Conservation (phyloP, 2,888 invertebrate species). For the Calameuta filiformis region DNA sequence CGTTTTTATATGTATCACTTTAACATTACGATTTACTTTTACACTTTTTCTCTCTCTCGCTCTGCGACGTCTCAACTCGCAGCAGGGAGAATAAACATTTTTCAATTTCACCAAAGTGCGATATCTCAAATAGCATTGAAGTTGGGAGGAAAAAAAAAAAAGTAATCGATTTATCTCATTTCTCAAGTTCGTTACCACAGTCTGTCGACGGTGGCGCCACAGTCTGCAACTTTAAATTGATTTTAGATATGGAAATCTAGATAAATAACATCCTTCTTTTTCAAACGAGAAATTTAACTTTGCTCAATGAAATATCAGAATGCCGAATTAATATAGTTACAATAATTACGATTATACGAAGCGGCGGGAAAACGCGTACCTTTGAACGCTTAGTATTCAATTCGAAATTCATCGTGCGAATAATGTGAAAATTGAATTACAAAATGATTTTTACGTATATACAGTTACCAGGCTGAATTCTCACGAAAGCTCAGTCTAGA, state of each 20-base stretch:
- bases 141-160: neutral
- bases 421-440: neutral
- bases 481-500: neutral
- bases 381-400: neutral
- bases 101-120: neutral
- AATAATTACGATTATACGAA: too few species aligned
- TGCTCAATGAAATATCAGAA: neutral
- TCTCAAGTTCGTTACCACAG: neutral
- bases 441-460: neutral
- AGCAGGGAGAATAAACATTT: neutral
- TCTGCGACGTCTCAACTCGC: conserved; percentile 13
- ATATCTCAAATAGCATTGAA: neutral
- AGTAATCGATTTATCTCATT: neutral
- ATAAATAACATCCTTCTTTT: neutral
- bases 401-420: neutral
- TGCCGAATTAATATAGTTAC: neutral
- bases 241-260: neutral
- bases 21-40: neutral
- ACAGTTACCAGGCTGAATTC: neutral
- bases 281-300: neutral
- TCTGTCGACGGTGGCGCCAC: neutral
- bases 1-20: neutral
- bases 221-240: neutral
- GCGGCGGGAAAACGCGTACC: neutral
- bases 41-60: conserved; percentile 1